A percentile compares a stretch with the other conserved stretches of the same genome.
These are phyloP conservation scores for Montifringilla adamsi DNA, from an alignment of 2,113 vertebrate genomes.

Conservation along the genomic window DNA sequence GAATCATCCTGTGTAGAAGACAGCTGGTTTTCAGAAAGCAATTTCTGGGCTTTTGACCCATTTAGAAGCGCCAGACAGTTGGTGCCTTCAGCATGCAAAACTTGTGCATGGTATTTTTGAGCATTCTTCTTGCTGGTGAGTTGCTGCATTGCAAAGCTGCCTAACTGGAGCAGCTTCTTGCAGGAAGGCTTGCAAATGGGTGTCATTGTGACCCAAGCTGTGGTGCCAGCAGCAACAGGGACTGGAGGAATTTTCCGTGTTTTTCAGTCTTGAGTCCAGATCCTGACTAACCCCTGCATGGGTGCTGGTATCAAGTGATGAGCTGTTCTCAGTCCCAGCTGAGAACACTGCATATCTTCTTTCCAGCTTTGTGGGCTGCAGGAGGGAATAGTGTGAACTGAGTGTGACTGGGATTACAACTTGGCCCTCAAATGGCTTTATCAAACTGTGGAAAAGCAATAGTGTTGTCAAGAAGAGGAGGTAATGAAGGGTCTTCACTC, in stretches of 20 bases:
- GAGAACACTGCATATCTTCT: neutral
- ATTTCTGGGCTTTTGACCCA: neutral
- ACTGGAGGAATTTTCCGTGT: neutral
- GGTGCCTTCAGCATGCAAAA: neutral
- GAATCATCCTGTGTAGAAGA: neutral
- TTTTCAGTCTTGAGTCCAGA: neutral
- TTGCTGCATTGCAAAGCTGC: neutral
- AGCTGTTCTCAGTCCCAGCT: neutral
- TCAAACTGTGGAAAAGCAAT: neutral
- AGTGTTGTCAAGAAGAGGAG: neutral
- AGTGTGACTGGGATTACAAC: neutral
- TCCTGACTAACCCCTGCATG: neutral
- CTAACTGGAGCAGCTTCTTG: neutral
- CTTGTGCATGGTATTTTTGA: neutral
- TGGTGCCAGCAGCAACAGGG: neutral
- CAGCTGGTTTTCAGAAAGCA: neutral
- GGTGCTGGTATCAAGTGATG: neutral
- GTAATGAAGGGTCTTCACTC: neutral
- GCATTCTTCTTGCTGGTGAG: neutral
- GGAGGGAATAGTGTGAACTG: neutral
- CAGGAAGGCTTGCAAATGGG: neutral
- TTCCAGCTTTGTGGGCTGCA: neutral
- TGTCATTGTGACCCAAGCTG: rapidly evolving
- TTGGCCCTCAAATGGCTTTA: neutral
- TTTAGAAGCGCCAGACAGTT: neutral